Conservation (phyloP, 2,797 vertebrate genomes). For the Tragelaphus oryx region DNA sequence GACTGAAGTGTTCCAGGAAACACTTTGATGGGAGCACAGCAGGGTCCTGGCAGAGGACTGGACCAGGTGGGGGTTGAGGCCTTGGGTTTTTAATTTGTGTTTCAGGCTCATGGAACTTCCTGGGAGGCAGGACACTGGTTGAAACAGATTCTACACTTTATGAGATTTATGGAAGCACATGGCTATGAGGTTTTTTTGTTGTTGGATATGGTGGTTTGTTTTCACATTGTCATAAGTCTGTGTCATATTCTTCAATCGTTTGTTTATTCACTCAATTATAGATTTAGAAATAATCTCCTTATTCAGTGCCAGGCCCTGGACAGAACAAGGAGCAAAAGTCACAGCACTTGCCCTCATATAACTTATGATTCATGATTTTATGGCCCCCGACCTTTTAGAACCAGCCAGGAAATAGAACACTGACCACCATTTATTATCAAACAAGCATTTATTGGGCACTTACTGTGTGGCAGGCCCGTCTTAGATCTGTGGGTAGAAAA, state of each 20-base stretch:
- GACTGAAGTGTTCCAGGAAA: not conserved
- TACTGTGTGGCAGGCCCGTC: not conserved
- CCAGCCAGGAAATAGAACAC: not conserved
- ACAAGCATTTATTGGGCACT: not conserved
- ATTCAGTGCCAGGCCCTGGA: not conserved
- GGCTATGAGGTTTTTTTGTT: not conserved
- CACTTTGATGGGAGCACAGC: not conserved
- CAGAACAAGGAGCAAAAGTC: constrained; percentile 7
- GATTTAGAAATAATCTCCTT: not conserved
- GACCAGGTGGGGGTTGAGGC: not conserved
- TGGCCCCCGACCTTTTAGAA: not conserved
- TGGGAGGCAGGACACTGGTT: not conserved
- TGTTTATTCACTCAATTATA: not conserved
- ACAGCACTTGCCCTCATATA: not conserved
- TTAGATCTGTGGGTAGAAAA: not conserved
- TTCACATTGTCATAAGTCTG: not conserved
- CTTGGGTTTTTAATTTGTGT: not conserved
- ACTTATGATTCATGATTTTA: constrained; percentile 14
- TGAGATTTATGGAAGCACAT: not conserved
- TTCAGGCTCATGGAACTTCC: not conserved
- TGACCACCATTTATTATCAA: not conserved
- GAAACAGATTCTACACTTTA: not conserved
- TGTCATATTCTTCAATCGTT: not conserved
- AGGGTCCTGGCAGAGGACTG: not conserved
- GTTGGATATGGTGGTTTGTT: not conserved